Conservation (phyloP, 1,140 invertebrate species). For the Mesaphorura yosii region DNA sequence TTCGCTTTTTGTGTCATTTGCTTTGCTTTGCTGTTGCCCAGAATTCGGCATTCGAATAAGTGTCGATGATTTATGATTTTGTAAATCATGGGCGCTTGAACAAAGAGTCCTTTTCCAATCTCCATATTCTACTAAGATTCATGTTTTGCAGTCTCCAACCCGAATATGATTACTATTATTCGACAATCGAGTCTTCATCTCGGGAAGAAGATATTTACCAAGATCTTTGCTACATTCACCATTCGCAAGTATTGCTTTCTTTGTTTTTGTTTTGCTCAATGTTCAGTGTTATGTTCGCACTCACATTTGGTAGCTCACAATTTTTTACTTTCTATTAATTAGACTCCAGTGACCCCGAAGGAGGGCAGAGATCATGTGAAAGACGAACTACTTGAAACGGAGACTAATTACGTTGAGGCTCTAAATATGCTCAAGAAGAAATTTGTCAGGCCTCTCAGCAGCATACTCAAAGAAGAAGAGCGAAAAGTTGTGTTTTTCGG, state of each 20-base stretch:
- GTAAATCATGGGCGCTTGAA: neutral
- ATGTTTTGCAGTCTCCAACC: too few relatives aligned
- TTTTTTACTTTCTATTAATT: conserved; percentile 1
- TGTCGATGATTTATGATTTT: neutral
- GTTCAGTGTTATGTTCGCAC: neutral
- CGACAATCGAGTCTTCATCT: conserved; percentile 34
- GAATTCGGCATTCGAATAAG: too few relatives aligned
- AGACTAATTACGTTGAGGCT: conserved; percentile 92
- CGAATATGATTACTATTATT: conserved; percentile 31
- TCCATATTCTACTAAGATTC: too few relatives aligned
- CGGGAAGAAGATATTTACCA: conserved; percentile 72
- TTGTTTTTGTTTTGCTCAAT: conserved; percentile 1
- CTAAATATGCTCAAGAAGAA: conserved; percentile 72
- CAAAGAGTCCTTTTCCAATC: too few relatives aligned
- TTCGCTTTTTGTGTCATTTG: neutral
- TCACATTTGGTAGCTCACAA: neutral
- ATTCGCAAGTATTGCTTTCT: neutral
- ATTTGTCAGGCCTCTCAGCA: conserved; percentile 65
- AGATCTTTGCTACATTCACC: conserved; percentile 56
- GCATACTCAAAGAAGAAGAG: conserved; percentile 59
- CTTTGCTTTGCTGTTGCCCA: too few relatives aligned
- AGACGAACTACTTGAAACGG: conserved; percentile 88
- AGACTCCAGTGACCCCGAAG: conserved; percentile 30
- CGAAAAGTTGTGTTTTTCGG: conserved; percentile 70
- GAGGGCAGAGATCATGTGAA: conserved; percentile 93